Evolutionary conservation across 2,888 invertebrate species (phyloP), one percentile per base, ranked within the genome.

Genomic region (Augiades crinisus): DNA sequence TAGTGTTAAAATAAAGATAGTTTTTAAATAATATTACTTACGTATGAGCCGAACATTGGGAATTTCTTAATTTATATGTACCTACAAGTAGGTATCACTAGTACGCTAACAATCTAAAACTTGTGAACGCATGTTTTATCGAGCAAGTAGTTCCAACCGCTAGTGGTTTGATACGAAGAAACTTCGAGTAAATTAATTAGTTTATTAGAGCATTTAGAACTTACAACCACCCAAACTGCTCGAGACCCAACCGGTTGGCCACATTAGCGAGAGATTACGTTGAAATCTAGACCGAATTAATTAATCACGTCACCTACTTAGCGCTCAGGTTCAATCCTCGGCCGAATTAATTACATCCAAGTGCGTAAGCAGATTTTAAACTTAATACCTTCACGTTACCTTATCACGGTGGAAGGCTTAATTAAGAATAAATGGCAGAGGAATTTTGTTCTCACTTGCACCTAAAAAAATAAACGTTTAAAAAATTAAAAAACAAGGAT

Each of bases 281-380:
- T 14, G 13, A 22, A 34, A 45, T 45, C 45, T 34, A 45, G 22
- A 45, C 22, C 33, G 16, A 45, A 45, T 45, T 33, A 45, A 45
- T 45, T 45, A 34, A 45, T 45, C 45, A 22, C 34, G 31, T 21
- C 10, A 27, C 43, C 31, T 34, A 33, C 34, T 45, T 34, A 45
- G 10, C 31, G 19, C 34, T 34, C 45, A 34, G 22, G 45, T 34
- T 45, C 31, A 44, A 33, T 44, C 22, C 21, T 5, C 14, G 33
- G 13, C 21, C 31, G 22, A 45, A 45, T 45, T 34, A 34, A 45
- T 45, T 34, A 45, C 24, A 33, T 12, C 17, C 12, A 10, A 34
- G 16, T 45, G 22, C 22, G 34, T 45, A 22, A 45, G 45, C 45
- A 45, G 34, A 34, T 34, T 34, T 34, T 13, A 44, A 45, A 34